phyloP scores from a whole-genome alignment of 2,888 invertebrate species.

The Rotaria macrura region DNA sequence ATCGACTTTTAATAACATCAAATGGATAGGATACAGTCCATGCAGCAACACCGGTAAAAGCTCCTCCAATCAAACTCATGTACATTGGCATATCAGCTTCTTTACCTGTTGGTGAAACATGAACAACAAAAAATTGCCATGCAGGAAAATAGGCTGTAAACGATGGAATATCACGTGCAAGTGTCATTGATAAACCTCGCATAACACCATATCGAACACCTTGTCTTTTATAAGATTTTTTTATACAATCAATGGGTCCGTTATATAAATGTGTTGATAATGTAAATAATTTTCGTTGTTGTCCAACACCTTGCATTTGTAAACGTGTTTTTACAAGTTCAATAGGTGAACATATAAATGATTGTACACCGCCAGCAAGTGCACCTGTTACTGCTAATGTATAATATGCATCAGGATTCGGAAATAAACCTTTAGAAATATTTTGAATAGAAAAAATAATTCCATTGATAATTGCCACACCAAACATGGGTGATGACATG shows the following conservation, averaged over 20 bases:
- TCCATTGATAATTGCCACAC: conserved; percentile 79
- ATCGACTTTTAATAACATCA: conserved; percentile 76
- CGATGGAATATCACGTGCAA: conserved; percentile 69
- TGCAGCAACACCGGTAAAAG: conserved; percentile 67
- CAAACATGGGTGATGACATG: conserved; percentile 75
- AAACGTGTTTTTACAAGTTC: conserved; percentile 79
- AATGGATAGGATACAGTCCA: conserved; percentile 77
- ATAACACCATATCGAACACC: conserved; percentile 57
- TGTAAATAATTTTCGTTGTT: neutral
- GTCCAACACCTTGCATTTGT: conserved; percentile 55
- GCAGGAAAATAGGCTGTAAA: conserved; percentile 73
- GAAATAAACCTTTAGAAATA: conserved; percentile 44
- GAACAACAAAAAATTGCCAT: conserved; percentile 58
- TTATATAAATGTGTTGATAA: conserved; percentile 10
- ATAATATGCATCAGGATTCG: conserved; percentile 55
- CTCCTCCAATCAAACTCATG: conserved; percentile 67
- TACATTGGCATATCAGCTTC: conserved; percentile 29
- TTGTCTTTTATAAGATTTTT: neutral
- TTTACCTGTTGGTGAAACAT: conserved; percentile 20
- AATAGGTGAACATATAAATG: conserved; percentile 72
- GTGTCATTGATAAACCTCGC: conserved; percentile 65
- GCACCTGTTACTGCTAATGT: conserved; percentile 60
- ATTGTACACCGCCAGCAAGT: conserved; percentile 71
- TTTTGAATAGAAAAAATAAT: conserved; percentile 83
- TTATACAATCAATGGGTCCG: conserved; percentile 17